phyloP scores from a whole-genome alignment of 1,140 invertebrate species.

The Littorina saxatilis region DNA sequence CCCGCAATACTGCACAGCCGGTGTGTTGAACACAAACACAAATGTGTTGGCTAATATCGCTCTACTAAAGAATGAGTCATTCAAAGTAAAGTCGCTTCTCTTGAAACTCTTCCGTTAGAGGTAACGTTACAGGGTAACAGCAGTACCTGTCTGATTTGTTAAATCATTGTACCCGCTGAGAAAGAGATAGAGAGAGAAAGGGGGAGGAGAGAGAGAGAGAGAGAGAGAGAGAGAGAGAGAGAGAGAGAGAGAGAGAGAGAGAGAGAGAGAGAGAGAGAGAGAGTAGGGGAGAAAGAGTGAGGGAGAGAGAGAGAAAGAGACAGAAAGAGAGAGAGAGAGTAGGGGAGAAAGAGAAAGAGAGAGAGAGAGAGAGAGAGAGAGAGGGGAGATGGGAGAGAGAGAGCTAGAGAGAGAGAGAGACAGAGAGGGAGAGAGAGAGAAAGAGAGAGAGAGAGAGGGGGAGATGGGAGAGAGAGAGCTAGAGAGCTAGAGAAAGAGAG shows the following conservation, averaged over 20 bases:
- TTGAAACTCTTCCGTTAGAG: too few species aligned
- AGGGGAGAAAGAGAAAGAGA: neutral
- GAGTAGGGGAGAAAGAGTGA: neutral
- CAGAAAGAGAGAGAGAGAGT: neutral
- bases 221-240: neutral
- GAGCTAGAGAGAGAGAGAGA: neutral
- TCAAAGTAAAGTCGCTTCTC: neutral
- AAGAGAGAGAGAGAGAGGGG: neutral
- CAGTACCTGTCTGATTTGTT: neutral
- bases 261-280: too few species aligned
- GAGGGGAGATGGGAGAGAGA: too few species aligned
- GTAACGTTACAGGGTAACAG: neutral
- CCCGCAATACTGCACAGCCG: too few species aligned
- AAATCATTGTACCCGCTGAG: neutral
- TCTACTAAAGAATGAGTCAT: neutral
- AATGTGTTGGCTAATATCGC: neutral
- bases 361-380: neutral
- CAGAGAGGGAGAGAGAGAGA: neutral
- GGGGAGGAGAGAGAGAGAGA: neutral
- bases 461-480: neutral
- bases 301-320: slow-evolving; percentile 19
- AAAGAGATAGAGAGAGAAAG: neutral
- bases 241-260: neutral
- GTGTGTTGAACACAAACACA: neutral
- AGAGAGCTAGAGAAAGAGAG: too few species aligned